phyloP scores from a whole-genome alignment of 2,797 vertebrate species.

The Pelobates cultripes region DNA sequence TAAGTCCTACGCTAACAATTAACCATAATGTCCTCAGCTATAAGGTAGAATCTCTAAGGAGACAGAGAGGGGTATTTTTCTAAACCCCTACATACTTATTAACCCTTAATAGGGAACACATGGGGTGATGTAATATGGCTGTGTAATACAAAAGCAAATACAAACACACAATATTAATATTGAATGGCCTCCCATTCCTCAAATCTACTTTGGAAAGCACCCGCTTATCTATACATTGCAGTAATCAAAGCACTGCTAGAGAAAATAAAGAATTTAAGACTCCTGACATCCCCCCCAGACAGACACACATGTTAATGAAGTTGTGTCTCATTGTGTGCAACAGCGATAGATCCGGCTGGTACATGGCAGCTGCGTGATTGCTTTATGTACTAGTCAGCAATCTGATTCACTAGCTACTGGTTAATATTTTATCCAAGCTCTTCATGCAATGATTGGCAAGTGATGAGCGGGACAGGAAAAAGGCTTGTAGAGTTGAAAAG shows the following conservation, averaged over 20 bases:
- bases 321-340: conserved; percentile 29
- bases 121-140: too few species aligned
- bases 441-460: conserved; percentile 20
- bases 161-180: too few species aligned
- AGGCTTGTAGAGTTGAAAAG: conserved; percentile 60
- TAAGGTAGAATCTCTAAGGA: too few species aligned
- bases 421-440: conserved; percentile 50
- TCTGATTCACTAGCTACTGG: conserved; percentile 50
- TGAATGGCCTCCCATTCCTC: too few species aligned
- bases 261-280: neutral
- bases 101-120: too few species aligned
- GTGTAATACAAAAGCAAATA: too few species aligned
- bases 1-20: too few species aligned
- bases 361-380: conserved; percentile 36
- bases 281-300: conserved; percentile 16
- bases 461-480: conserved; percentile 60
- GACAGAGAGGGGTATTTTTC: too few species aligned
- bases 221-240: neutral
- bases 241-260: neutral
- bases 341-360: conserved; percentile 32
- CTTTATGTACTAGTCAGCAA: conserved; percentile 56
- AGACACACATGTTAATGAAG: conserved; percentile 35
- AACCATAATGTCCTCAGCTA: too few species aligned
- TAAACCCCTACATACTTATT: too few species aligned
- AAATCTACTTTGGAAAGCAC: neutral